These are phyloP conservation scores for Dasysyrphus tricinctus DNA, from an alignment of 2,888 invertebrate species.

Conservation along the genomic window DNA sequence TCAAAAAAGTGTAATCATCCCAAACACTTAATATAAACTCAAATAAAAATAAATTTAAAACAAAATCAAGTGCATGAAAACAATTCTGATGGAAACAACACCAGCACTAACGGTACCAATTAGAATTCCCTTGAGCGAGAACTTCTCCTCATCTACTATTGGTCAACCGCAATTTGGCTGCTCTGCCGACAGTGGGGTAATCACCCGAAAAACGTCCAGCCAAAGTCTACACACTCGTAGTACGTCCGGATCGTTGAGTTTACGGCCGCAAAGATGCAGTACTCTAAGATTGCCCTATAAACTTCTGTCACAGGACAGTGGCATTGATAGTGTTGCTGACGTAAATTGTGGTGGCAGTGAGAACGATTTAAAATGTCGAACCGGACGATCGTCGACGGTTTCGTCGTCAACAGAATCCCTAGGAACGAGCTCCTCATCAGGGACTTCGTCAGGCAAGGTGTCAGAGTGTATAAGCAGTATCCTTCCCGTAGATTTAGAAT, in stretches of 20 bases:
- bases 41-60: constrained; percentile 28
- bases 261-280: constrained; percentile 76
- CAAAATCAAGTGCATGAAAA: constrained; percentile 63
- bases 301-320: constrained; percentile 82
- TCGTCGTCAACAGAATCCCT: constrained; percentile 78
- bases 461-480: constrained; percentile 69
- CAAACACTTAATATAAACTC: background rate
- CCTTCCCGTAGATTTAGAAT: constrained; percentile 48
- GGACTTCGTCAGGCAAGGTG: constrained; percentile 71
- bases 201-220: constrained; percentile 68
- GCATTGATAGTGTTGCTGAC: constrained; percentile 81
- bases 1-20: background rate
- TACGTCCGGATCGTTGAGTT: constrained; percentile 80
- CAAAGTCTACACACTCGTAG: constrained; percentile 79
- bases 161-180: constrained; percentile 80
- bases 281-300: constrained; percentile 77
- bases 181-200: constrained; percentile 81
- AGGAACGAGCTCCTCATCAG: constrained; percentile 78
- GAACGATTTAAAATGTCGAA: constrained; percentile 67
- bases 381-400: constrained; percentile 60
- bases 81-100: constrained; percentile 75
- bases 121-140: constrained; percentile 80
- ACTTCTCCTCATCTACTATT: constrained; percentile 79
- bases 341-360: constrained; percentile 64
- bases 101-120: constrained; percentile 79